Base-by-base conservation (phyloP, 2,797 vertebrate species). In the Acanthopagrus latus region DNA sequence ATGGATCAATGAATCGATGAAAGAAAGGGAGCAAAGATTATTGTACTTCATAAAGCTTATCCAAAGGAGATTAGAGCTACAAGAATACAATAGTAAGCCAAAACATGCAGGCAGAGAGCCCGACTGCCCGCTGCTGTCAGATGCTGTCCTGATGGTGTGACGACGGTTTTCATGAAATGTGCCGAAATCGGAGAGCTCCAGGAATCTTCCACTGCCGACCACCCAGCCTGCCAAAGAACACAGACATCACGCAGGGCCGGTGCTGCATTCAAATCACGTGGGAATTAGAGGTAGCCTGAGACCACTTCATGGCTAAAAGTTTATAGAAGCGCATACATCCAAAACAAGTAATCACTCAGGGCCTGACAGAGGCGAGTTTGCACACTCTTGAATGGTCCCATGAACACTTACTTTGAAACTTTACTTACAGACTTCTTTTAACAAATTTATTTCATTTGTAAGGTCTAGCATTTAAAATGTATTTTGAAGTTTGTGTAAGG, bases 41-140 rank as follows among this genome's bases (percentile, higher is more conserved):
- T 81, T 63, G 20, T 8, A 5, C 79, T 80, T 74, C 48, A 64
- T 73, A 60, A 76, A 71, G 77, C 59, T 74, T 54, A 76, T 76
- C 60, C 76, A 64, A 65, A 88, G 41, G 54, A 73, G 78, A 84
- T 81, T 74, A 65, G 56, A 59, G 60, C 38, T 64, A 29, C 64
- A 67, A 71, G 50, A 69, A 33, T 38, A 55, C 41, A 78, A 64
- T 13, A 60, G 27, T 10, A 2, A 47, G 64, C 21, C 41, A 23
- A 23, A 74, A 52, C 47, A 58, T 43, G 21, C 48, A 64, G 33
- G 50, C 54, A 50, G 41, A n/a, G 44, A 47, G 64, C 12, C 38
- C 33, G 63, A 23, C 52, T 62, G 57, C 12, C 59, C 58, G 64
- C 58, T 48, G 7, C 38, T 65, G 59, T 63, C 52, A 62, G 21